Base-by-base conservation (phyloP, 37 sponge, comb jelly and placozoan species). In the Ianthella basta region DNA sequence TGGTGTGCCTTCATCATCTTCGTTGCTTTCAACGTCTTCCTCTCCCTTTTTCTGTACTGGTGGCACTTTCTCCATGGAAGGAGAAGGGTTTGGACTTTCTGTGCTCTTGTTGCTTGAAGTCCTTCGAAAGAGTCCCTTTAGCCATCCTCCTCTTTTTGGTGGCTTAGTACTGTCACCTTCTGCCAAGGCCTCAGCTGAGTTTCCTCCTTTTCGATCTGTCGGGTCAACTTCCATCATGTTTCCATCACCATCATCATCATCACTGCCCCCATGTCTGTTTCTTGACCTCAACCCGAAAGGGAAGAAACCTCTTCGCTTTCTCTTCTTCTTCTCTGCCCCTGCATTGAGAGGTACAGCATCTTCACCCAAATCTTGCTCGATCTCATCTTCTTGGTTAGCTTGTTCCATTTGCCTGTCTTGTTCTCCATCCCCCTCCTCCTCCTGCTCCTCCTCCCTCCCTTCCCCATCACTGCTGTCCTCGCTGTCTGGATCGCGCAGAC, bases 401-500 rank as follows among this genome's bases (percentile, higher is more conserved):
- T 19, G 21, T 27, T 56, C 50, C 37, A 32, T 41, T 20, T 60
- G 35, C 79, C 50, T 81, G n/a, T n/a, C n/a, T n/a, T n/a, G n/a
- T n/a, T n/a, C n/a, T n/a, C n/a, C n/a, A n/a, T n/a, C n/a, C n/a
- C 77, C 18, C 25, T 39, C 41, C 25, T 34, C 70, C 15, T 72
- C 59, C 21, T 81, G 59, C 14, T 81, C 36, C 4, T 36, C 60
- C 32, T 75, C 80, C 54, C 50, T 25, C 8, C 79, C 56, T 38
- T 82, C 82, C 40, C 50, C 41, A 54, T 73, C 82, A 61, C 55
- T 64, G 54, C 78, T 72, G 6, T 86, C 83, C 34, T n/a, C n/a
- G 85, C 0, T 35, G 87, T 85, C 39, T 83, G 35, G 86, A 83
- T 37, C 50, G 13, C 25, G 21, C 55, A 21, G 8, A 23, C 56